These are phyloP conservation scores for Parambassis ranga DNA, from an alignment of 2,797 vertebrate genomes.

Conservation along the genomic window DNA sequence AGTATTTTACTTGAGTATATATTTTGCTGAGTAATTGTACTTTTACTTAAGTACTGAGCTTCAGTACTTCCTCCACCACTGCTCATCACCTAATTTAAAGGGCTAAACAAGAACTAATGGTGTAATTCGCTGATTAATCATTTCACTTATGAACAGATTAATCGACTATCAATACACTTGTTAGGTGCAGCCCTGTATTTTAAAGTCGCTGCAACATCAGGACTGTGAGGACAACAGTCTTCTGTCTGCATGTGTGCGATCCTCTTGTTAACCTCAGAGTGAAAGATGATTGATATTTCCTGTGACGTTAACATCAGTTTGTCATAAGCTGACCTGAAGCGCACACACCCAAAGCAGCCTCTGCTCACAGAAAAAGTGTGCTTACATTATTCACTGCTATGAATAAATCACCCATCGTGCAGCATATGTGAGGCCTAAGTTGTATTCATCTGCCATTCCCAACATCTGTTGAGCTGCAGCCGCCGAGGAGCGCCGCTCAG, in stretches of 20 bases:
- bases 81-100: too few relatives aligned
- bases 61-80: too few relatives aligned
- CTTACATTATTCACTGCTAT: constrained; percentile 69
- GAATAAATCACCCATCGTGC: constrained; percentile 67
- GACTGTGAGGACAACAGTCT: background rate
- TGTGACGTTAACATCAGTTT: constrained; percentile 49
- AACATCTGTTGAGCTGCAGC: constrained; percentile 69
- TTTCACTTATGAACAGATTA: too few relatives aligned
- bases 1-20: too few relatives aligned
- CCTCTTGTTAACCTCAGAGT: background rate
- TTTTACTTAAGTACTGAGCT: too few relatives aligned
- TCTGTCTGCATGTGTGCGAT: background rate
- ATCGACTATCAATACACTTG: too few relatives aligned
- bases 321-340: constrained; percentile 20
- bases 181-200: background rate
- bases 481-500: constrained; percentile 24
- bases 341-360: constrained; percentile 19
- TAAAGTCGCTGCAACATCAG: background rate
- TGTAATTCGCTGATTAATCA: too few relatives aligned
- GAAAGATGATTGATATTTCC: constrained; percentile 40
- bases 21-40: too few relatives aligned
- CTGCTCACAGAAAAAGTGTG: constrained; percentile 23
- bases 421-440: constrained; percentile 67
- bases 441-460: constrained; percentile 66
- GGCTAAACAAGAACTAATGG: too few relatives aligned